These are phyloP conservation scores for Atherinosoma microstoma DNA, from an alignment of 2,797 vertebrate species.

Conservation along the genomic window DNA sequence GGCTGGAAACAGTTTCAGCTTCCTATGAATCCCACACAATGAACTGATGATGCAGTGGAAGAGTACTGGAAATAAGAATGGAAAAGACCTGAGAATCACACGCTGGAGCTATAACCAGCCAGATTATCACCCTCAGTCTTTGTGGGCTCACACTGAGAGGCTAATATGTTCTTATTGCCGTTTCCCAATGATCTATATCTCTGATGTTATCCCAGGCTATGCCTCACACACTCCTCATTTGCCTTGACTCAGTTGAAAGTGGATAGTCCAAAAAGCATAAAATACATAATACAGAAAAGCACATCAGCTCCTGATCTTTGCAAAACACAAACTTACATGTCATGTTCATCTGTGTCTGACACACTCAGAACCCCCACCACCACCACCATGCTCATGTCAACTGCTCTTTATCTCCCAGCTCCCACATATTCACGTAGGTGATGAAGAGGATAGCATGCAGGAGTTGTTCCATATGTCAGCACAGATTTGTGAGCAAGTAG, in stretches of 20 bases:
- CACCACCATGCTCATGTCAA: conserved; percentile 25
- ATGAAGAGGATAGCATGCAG: conserved; percentile 69
- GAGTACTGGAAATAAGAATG: conserved; percentile 4
- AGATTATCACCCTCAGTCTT: conserved; percentile 34
- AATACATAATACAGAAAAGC: conserved; percentile 34
- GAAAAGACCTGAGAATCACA: conserved; percentile 14
- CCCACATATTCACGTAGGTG: conserved; percentile 57
- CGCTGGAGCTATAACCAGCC: conserved; percentile 1
- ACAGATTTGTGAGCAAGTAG: conserved; percentile 17
- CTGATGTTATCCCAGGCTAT: conserved; percentile 37
- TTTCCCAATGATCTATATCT: conserved; percentile 54
- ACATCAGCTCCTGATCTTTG: conserved; percentile 22
- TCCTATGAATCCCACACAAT: conserved; percentile 12
- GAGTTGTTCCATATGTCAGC: conserved; percentile 28
- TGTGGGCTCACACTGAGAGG: conserved; percentile 26
- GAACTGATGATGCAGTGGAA: conserved; percentile 12
- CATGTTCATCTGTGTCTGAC: conserved; percentile 13
- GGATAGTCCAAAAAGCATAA: conserved; percentile 18
- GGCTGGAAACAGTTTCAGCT: conserved; percentile 37
- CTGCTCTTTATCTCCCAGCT: conserved; percentile 55
- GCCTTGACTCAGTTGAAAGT: conserved; percentile 59
- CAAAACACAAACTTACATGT: conserved; percentile 27
- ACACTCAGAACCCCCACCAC: conserved; percentile 20
- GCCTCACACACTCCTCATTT: conserved; percentile 40
- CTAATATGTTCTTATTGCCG: conserved; percentile 49